These are phyloP conservation scores for Mylabris sibirica DNA, from an alignment of 2,888 invertebrate species.

Conservation along the genomic window DNA sequence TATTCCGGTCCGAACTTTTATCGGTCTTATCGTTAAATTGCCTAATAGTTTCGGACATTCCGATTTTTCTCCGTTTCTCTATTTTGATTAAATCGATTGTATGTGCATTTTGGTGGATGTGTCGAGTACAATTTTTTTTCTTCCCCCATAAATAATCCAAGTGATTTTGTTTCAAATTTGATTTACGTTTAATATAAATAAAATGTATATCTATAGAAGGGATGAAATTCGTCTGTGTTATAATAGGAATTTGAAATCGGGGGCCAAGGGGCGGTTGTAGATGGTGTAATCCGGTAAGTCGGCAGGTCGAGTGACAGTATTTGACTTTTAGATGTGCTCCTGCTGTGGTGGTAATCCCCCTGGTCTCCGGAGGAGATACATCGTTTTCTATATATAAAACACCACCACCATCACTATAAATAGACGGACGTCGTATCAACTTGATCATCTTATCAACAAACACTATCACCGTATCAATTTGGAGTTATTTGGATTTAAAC, in stretches of 20 bases:
- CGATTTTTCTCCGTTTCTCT: neutral
- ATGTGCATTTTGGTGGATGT: neutral
- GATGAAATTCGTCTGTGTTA: slow-evolving; percentile 14
- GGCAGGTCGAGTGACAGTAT: slow-evolving; percentile 58
- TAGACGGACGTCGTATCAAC: slow-evolving; percentile 10
- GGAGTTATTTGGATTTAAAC: neutral
- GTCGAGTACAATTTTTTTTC: neutral
- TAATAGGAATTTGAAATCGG: slow-evolving; percentile 37
- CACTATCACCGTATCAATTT: too few relatives aligned
- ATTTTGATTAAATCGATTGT: neutral
- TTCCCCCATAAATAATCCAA: neutral
- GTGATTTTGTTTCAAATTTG: neutral
- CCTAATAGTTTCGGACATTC: slow-evolving; percentile 45
- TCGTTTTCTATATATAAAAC: slow-evolving; percentile 10
- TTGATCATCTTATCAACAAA: slow-evolving; percentile 14
- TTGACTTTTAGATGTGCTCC: slow-evolving; percentile 63
- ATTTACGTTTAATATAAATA: slow-evolving; percentile 20
- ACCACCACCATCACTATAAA: slow-evolving; percentile 13
- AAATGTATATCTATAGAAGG: slow-evolving; percentile 29
- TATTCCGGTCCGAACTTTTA: slow-evolving; percentile 47
- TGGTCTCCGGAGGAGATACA: slow-evolving; percentile 15
- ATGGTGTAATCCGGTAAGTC: slow-evolving; percentile 47
- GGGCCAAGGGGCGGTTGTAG: slow-evolving; percentile 40
- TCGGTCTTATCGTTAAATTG: slow-evolving; percentile 48
- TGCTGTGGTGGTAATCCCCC: slow-evolving; percentile 53